Conservation (phyloP, 2,888 invertebrate genomes). For the Leptinotarsa tumamoca region DNA sequence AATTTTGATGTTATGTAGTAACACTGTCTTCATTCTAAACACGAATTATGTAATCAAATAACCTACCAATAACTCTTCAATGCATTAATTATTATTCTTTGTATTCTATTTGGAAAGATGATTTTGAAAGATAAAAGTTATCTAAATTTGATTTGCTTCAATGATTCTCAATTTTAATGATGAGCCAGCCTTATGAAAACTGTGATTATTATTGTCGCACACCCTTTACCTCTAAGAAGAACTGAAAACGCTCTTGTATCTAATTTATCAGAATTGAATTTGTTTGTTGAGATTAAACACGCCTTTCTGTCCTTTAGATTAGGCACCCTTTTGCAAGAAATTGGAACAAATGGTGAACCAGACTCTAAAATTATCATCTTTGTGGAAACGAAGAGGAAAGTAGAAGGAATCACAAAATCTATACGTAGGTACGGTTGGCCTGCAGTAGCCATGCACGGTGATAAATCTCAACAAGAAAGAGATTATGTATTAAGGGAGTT, state of each 20-base stretch:
- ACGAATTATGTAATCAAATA: too few relatives aligned
- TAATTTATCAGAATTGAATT: not conserved
- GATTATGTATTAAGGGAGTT: conserved; percentile 92
- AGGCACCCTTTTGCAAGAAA: conserved; percentile 80
- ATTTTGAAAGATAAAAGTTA: too few relatives aligned
- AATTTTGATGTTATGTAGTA: too few relatives aligned
- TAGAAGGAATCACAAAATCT: conserved; percentile 78
- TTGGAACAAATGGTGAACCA: conserved; percentile 80
- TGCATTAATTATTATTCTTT: too few relatives aligned
- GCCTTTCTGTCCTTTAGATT: conserved; percentile 68
- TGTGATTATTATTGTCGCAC: conserved; percentile 34
- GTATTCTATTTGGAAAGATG: too few relatives aligned
- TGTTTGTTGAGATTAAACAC: not conserved
- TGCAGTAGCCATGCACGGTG: conserved; percentile 90
- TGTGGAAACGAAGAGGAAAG: conserved; percentile 93
- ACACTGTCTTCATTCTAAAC: too few relatives aligned
- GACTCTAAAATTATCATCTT: conserved; percentile 94
- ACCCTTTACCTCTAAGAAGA: conserved; percentile 69
- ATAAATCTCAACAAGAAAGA: conserved; percentile 93
- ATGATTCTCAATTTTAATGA: conserved; percentile 19
- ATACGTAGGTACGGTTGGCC: conserved; percentile 81
- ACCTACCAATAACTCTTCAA: too few relatives aligned
- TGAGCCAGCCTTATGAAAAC: conserved; percentile 29
- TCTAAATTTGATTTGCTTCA: not conserved
- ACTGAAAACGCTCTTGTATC: conserved; percentile 9